Percentiles rank a stretch among this genome's conserved stretches.
These are phyloP conservation scores for Sinopyrophorus schimmeli DNA, from an alignment of 2,888 invertebrate species.

Conservation along the genomic window DNA sequence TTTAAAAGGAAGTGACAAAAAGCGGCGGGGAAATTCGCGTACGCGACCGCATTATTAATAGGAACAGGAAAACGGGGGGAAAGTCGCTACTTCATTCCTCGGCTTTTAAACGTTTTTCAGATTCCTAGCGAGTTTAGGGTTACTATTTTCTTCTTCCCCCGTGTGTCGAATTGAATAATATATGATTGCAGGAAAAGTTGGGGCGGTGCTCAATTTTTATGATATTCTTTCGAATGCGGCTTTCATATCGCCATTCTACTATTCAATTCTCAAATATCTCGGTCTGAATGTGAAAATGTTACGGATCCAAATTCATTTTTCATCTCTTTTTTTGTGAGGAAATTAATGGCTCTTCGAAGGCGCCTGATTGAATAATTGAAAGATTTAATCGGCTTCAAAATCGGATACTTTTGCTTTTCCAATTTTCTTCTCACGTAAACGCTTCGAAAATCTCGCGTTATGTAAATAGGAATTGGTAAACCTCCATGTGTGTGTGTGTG, in stretches of 20 bases:
- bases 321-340: slow-evolving; percentile 17
- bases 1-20: slow-evolving; percentile 35
- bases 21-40: slow-evolving; percentile 33
- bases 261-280: slow-evolving; percentile 21
- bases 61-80: slow-evolving; percentile 25
- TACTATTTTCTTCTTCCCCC: slow-evolving; percentile 30
- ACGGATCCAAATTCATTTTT: slow-evolving; percentile 24
- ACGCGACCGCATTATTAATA: slow-evolving; percentile 36
- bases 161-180: slow-evolving; percentile 35
- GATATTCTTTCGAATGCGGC: slow-evolving; percentile 32
- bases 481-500: background rate
- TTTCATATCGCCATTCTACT: slow-evolving; percentile 22
- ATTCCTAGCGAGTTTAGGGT: slow-evolving; percentile 31
- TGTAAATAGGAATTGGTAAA: slow-evolving; percentile 13
- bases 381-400: slow-evolving; percentile 20
- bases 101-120: slow-evolving; percentile 34
- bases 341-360: slow-evolving; percentile 20
- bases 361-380: slow-evolving; percentile 24
- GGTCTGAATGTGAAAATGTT: slow-evolving; percentile 19
- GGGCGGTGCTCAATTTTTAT: slow-evolving; percentile 32
- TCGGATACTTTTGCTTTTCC: slow-evolving; percentile 2
- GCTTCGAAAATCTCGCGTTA: background rate
- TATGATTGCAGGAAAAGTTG: slow-evolving; percentile 28
- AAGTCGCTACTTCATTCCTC: slow-evolving; percentile 27
- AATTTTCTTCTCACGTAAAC: slow-evolving; percentile 11